Conservation (phyloP, 2,888 invertebrate genomes). For the Pseudococcus jackbeardsleyi region DNA sequence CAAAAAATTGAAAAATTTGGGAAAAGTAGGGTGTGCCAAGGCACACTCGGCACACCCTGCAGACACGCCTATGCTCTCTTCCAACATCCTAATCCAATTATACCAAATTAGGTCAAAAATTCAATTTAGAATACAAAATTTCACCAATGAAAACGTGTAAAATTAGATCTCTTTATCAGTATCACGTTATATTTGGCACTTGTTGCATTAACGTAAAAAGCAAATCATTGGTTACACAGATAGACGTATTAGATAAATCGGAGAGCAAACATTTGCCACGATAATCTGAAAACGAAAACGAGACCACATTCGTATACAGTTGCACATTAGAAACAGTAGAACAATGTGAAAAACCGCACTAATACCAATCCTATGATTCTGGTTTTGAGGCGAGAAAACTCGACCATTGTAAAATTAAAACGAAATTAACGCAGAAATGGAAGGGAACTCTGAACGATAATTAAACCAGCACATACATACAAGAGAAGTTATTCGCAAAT, state of each 20-base stretch:
- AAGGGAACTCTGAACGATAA: conserved; percentile 15
- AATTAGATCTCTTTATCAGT: not conserved
- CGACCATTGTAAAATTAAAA: conserved; percentile 41
- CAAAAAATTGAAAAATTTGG: too few species aligned
- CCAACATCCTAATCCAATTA: too few species aligned
- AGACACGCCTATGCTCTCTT: too few species aligned
- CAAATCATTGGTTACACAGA: not conserved
- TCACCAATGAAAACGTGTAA: not conserved
- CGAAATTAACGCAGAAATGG: not conserved
- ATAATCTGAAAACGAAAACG: not conserved
- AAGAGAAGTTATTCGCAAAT: conserved; percentile 25
- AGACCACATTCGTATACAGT: not conserved
- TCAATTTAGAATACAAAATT: not conserved
- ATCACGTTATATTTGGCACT: not conserved
- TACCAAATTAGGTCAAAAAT: not conserved
- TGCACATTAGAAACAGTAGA: not conserved
- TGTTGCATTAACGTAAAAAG: conserved; percentile 7
- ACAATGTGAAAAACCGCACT: not conserved
- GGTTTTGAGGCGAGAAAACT: conserved; percentile 1
- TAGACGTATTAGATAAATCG: not conserved
- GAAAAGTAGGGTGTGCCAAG: too few species aligned
- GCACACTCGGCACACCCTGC: too few species aligned
- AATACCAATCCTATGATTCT: not conserved
- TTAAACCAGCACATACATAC: conserved; percentile 1
- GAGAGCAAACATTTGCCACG: not conserved